Conservation (phyloP, 2,888 invertebrate genomes). For the Chaitophorus viminalis region DNA sequence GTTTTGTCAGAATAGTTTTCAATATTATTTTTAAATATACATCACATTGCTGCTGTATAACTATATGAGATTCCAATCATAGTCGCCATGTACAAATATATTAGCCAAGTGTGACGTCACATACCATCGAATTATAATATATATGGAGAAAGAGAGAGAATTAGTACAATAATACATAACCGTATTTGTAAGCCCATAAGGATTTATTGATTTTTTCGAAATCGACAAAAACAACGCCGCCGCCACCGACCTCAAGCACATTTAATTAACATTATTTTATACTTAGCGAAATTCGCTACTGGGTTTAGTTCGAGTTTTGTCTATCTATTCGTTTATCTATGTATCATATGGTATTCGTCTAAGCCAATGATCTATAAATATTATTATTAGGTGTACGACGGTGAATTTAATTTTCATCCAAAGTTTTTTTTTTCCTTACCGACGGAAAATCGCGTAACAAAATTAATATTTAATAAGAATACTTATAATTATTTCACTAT, state of each 20-base stretch:
- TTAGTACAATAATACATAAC: no score
- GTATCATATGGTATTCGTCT: background rate
- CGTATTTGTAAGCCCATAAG: no score
- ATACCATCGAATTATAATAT: no score
- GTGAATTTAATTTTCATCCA: background rate
- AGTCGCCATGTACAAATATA: no score
- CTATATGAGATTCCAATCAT: no score
- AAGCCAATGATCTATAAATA: background rate
- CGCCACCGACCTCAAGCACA: background rate
- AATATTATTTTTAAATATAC: no score
- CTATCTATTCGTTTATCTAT: background rate
- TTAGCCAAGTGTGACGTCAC: no score
- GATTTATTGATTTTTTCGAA: no score
- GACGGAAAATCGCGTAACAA: background rate
- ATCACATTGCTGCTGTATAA: no score
- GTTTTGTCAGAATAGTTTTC: no score
- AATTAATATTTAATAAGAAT: conserved; percentile 9
- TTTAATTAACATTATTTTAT: background rate
- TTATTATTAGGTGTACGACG: background rate
- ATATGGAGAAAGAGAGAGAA: no score
- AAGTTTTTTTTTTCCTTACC: background rate
- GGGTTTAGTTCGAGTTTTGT: background rate
- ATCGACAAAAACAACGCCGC: no score
- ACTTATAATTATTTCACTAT: background rate
- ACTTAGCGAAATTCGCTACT: background rate